Base-by-base conservation (phyloP, 1,140 invertebrate genomes). In the Drosophila repletoides region DNA sequence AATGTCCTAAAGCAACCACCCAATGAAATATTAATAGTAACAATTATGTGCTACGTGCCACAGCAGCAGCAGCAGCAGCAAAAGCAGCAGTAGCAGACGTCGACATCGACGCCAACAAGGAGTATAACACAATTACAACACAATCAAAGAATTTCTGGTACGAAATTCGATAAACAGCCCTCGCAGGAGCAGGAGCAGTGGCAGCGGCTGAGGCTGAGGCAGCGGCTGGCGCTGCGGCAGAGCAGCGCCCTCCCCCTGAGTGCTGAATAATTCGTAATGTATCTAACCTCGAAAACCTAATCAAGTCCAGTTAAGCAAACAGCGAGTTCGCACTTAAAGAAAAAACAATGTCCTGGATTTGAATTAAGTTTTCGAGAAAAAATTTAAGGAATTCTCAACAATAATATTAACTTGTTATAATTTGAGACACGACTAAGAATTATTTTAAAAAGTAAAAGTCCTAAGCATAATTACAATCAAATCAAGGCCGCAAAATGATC, bases 241-340 rank as follows among this genome's bases (percentile, higher is more conserved):
- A 12, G 26, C 17, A 10, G 10, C 6, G 9, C n/a, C 48, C 72
- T 22, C 67, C 73, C 49, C 51, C 53, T 46, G 55, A 41, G 61
- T 72, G 70, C 65, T 71, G 70, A 84, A 79, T 84, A 74, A 83
- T 83, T 83, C 70, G 80, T 67, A 84, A 79, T 83, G 73, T 84
- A 84, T 79, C 79, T 84, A 77, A 80, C 76, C 76, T 80, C 76
- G 76, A 80, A 80, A 83, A 77, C 79, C 73, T 77, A 86, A 86
- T 84, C 80, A 84, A 86, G 80, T 74, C 74, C 79, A 86, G 69
- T 84, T 70, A 77, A 84, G 66, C 74, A 84, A 83, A 83, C 76
- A 56, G 45, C 22, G 51, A 63, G 53, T 73, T 33, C 61, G 72
- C 68, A 49, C n/a, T n/a, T n/a, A 29, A 22, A 52, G 17, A 28